phyloP scores from a whole-genome alignment of 2,113 vertebrate species.

The Conger conger region DNA sequence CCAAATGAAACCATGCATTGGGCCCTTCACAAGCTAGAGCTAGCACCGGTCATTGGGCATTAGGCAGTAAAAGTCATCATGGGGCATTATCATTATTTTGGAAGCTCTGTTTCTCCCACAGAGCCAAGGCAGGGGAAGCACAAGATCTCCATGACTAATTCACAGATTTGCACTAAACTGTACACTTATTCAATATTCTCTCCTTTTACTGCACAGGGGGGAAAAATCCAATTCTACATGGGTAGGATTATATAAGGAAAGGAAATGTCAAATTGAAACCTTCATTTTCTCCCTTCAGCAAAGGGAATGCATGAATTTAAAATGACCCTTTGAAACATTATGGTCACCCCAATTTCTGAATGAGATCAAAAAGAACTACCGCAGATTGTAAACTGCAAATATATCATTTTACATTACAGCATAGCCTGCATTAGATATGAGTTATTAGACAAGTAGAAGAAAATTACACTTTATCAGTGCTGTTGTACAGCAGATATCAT shows the following conservation, averaged over 20 bases:
- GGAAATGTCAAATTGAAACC: neutral
- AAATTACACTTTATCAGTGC: neutral
- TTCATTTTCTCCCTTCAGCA: constrained; percentile 3
- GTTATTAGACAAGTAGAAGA: neutral
- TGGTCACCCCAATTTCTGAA: constrained; percentile 19
- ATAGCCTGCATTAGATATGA: neutral
- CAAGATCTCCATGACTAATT: constrained; percentile 46
- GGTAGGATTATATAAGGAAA: constrained; percentile 30
- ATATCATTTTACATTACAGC: constrained; percentile 1
- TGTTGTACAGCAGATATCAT: neutral
- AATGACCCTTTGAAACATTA: constrained; percentile 19
- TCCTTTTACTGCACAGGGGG: constrained; percentile 27
- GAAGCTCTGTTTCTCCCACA: constrained; percentile 4
- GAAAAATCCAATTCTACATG: constrained; percentile 45
- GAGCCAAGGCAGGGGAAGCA: constrained; percentile 10
- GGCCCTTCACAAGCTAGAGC: too few relatives aligned
- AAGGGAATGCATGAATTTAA: constrained; percentile 28
- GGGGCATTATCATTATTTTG: neutral
- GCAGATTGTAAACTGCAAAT: neutral
- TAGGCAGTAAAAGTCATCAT: neutral
- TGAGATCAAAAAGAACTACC: neutral
- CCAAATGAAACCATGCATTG: too few relatives aligned
- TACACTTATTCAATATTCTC: constrained; percentile 38
- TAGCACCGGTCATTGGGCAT: neutral
- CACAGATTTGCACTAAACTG: constrained; percentile 34